A percentile compares a stretch with the other conserved stretches of the same genome.
Evolutionary conservation across 2,797 vertebrate genomes (phyloP).

Genomic region (Pampus argenteus): DNA sequence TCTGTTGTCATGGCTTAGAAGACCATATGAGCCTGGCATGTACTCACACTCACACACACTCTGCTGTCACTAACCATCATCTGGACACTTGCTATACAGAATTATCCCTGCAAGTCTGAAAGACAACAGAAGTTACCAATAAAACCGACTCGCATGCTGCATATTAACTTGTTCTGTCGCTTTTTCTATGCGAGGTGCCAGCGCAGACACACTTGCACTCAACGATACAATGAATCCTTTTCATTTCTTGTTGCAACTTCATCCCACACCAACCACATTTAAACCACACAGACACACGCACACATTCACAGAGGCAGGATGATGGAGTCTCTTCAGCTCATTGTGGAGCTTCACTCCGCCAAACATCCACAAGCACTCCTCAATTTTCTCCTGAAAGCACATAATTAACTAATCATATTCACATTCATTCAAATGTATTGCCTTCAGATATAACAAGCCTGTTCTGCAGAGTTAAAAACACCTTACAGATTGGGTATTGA

Average conservation of each 20-base stretch:
- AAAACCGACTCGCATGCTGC: slow-evolving; percentile 18
- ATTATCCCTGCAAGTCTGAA: slow-evolving; percentile 57
- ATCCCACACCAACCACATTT: slow-evolving; percentile 40
- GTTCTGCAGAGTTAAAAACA: slow-evolving; percentile 35
- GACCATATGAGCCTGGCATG: slow-evolving; percentile 11
- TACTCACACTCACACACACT: slow-evolving; percentile 9
- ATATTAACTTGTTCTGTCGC: slow-evolving; percentile 44
- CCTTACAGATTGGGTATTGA: slow-evolving; percentile 65
- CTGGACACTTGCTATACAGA: slow-evolving; percentile 67
- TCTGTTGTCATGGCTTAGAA: slow-evolving; percentile 46
- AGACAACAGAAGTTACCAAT: slow-evolving; percentile 68
- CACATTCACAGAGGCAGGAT: slow-evolving; percentile 24
- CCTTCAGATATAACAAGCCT: slow-evolving; percentile 53
- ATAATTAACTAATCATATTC: slow-evolving; percentile 76
- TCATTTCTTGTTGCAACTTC: slow-evolving; percentile 39
- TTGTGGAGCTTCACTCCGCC: slow-evolving; percentile 21
- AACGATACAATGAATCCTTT: slow-evolving; percentile 37
- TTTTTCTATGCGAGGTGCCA: slow-evolving; percentile 49
- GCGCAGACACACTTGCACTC: slow-evolving; percentile 14
- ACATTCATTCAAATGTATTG: slow-evolving; percentile 66
- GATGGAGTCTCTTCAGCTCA: slow-evolving; percentile 41
- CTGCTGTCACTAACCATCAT: slow-evolving; percentile 56
- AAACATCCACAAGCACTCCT: slow-evolving; percentile 50
- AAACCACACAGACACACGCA: slow-evolving; percentile 21
- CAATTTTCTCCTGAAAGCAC: slow-evolving; percentile 71